Conservation (phyloP, 2,888 invertebrate species). For the Erpobdella octoculata region DNA sequence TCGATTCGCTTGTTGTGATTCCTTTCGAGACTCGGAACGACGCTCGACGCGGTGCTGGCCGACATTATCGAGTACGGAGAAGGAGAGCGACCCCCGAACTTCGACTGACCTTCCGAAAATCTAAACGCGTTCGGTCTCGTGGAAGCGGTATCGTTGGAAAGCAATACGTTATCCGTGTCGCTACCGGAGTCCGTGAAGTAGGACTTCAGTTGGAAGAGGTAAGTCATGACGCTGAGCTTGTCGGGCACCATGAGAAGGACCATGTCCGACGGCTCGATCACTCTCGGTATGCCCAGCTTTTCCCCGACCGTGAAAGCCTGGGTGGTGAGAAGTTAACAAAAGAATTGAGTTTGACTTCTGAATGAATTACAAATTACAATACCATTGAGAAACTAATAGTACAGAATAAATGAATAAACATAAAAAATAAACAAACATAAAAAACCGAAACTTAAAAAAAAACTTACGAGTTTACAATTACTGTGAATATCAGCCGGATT, state of each 20-base stretch:
- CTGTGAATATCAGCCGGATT: slow-evolving; percentile 77
- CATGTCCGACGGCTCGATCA: slow-evolving; percentile 86
- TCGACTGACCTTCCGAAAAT: neutral
- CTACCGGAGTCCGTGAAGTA: slow-evolving; percentile 71
- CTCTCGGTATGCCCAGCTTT: slow-evolving; percentile 76
- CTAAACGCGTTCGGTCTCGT: neutral
- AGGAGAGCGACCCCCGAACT: neutral
- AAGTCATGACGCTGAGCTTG: slow-evolving; percentile 90
- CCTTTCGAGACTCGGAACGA: neutral
- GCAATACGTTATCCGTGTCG: neutral
- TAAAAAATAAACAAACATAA: neutral
- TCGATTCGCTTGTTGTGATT: neutral
- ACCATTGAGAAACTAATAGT: neutral
- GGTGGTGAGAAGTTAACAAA: slow-evolving; percentile 26
- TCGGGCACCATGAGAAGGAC: slow-evolving; percentile 82
- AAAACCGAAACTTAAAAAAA: neutral
- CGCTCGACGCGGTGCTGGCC: neutral
- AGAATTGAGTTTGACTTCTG: too few species aligned
- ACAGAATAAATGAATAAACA: neutral
- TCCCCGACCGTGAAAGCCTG: slow-evolving; percentile 83
- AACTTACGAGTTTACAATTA: slow-evolving; percentile 67
- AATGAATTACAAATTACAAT: neutral
- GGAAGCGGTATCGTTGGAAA: neutral
- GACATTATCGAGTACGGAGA: neutral
- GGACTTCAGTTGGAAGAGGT: slow-evolving; percentile 84